Evolutionary conservation across 2,888 invertebrate species (phyloP), one percentile per base, ranked within the genome.

Genomic region (Cryptus viduatorius): DNA sequence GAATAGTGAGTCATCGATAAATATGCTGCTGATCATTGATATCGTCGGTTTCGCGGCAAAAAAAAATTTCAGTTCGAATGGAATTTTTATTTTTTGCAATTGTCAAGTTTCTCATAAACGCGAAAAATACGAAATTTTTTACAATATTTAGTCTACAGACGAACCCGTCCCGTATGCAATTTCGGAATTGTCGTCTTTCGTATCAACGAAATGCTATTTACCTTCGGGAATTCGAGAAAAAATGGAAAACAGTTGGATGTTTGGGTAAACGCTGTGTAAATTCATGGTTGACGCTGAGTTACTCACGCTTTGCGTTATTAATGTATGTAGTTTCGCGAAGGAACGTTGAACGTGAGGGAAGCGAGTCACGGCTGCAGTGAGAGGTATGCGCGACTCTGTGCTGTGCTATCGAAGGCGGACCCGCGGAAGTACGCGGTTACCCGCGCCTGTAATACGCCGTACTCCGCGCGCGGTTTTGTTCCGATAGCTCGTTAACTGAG

Each of bases 401-500:
- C 42, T 5, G 10, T 1, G 50, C 50, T 65, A 65, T 42, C 50
- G 65, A 76, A 76, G 14, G 76, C 81, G 78, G 16, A 82, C 65
- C 75, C 81, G 81, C 81, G 84, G 81, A 84, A 84, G 75, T 84
- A 72, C 83, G 80, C 83, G 84, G 88, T 89, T 86, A 83, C 79
- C 72, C 72, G 86, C 83, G 84, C 69, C 83, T 61, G 69, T 71
- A 72, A 80, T 84, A 79, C 75, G 78, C 64, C 65, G 78, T 79
- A 75, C 82, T 75, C 77, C 37, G 37, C 37, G 79, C 67, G 83
- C 82, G 87, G 87, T 88, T 90, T 90, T 88, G 88, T 88, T 90
- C 83, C 88, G 90, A 91, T 89, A 88, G 90, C 90, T 91, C 90
- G 91, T 92, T 92, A 91, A 91, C 89, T 86, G 79, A 71, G 82